Evolutionary conservation across 2,888 invertebrate species (phyloP), one percentile per base, ranked within the genome.

Genomic region (Lepidochitona cinerea): DNA sequence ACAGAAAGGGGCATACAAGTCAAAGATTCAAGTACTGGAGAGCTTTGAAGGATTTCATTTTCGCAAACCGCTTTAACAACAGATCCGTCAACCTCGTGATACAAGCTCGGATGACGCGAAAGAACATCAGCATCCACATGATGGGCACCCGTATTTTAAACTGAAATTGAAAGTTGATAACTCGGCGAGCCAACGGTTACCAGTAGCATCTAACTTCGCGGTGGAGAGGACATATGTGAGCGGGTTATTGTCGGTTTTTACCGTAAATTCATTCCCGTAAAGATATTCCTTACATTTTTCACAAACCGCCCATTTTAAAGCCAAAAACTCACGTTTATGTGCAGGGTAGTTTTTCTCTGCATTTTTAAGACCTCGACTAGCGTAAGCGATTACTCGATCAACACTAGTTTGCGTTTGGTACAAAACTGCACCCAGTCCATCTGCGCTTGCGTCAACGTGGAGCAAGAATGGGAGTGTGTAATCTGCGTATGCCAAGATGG

Each of bases 201-300:
- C 68, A 4, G 69, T 70, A 5, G 72, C 72, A 69, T 73, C 72
- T 52, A 75, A 53, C 49, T 72, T 72, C 12, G 72, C 69, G 32
- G 72, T 68, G 0, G 72, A 65, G 1, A 72, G 64, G 12, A 68
- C 49, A 59, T 72, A 74, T 5, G 72, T 75, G 14, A 69, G 68
- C 7, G 71, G 73, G 23, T 70, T 73, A 33, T 71, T 71, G 65
- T 41, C 3, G 9, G 3, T n/a, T n/a, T n/a, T n/a, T n/a, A n/a
- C n/a, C n/a, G n/a, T n/a, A n/a, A n/a, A n/a, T n/a, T n/a, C n/a
- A n/a, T n/a, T n/a, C n/a, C n/a, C n/a, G n/a, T n/a, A n/a, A n/a
- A n/a, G n/a, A n/a, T n/a, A n/a, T n/a, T n/a, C n/a, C n/a, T n/a
- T n/a, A n/a, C n/a, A n/a, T n/a, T n/a, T n/a, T n/a, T n/a, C n/a